Base-by-base conservation (phyloP, 2,888 invertebrate species). In the Mechanitis messenoides region DNA sequence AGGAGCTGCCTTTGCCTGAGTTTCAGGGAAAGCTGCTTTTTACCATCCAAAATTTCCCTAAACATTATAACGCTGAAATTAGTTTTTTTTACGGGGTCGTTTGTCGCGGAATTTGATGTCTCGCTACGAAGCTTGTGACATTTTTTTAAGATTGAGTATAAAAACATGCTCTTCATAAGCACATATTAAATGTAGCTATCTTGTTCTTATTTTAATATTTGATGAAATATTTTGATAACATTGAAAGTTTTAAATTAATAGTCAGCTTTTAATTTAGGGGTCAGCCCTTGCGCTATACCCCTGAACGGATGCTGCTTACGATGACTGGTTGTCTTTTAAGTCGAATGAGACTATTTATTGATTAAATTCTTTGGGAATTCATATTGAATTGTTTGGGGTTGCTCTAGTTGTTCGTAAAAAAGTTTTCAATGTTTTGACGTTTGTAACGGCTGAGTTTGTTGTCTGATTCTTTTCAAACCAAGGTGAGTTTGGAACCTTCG, bases 1-100 rank as follows among this genome's bases (percentile, higher is more conserved):
- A 62, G 55, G 63, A 63, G 63, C 67, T 60, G 64, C 57, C 64
- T 67, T 65, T 68, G 62, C 58, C 56, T 46, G 56, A 54, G 47
- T 35, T 57, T 58, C 58, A 55, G 54, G 58, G 12, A 58, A 61
- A 58, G 54, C 55, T 58, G 61, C 46, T 61, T 56, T 54, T 58
- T 42, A 45, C 47, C 57, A 31, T 58, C 57, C 54, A 60, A 50
- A 50, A 56, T 59, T 55, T 53, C 38, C 58, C 61, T 61, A 61
- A 57, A 57, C 58, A 55, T 35, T 55, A 33, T 33, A 56, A 56
- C 56, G 50, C 38, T 61, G 38, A 20, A 57, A 57, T 58, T 46
- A 46, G 7, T 60, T 60, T 60, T 56, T 60, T 56, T 46, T 50
- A 50, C 50, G 50, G 50, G 50, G 50, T 50, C 50, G 50, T 50